Percentiles rank a stretch among this genome's conserved stretches.
Conservation (phyloP, 2,888 invertebrate species). For the Philereme transversata region DNA sequence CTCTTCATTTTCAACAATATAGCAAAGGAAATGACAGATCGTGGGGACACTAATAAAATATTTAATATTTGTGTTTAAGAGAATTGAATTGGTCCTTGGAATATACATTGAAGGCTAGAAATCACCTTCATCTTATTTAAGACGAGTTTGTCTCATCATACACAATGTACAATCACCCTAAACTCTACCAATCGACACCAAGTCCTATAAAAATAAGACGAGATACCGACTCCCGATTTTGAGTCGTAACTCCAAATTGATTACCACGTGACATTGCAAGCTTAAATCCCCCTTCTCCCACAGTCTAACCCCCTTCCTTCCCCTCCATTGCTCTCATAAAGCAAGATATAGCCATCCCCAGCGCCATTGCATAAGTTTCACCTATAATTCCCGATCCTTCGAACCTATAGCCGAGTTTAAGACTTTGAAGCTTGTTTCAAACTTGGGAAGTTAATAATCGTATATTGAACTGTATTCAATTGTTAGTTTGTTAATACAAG, state of each 20-base stretch:
- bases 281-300: constrained; percentile 37
- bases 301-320: constrained; percentile 11
- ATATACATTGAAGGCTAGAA: too few relatives aligned
- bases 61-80: too few relatives aligned
- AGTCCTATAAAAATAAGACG: constrained; percentile 40
- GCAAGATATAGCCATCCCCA: constrained; percentile 49
- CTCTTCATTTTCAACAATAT: too few relatives aligned
- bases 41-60: too few relatives aligned
- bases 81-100: too few relatives aligned
- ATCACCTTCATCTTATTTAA: too few relatives aligned
- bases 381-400: constrained; percentile 59
- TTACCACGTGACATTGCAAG: constrained; percentile 56
- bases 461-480: constrained; percentile 36
- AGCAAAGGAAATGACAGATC: too few relatives aligned
- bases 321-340: constrained; percentile 42
- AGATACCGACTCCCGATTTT: constrained; percentile 45
- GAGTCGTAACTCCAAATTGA: constrained; percentile 63
- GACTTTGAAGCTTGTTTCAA: constrained; percentile 32
- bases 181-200: constrained; percentile 14
- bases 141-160: background rate
- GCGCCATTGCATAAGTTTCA: constrained; percentile 59
- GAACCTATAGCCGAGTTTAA: constrained; percentile 41
- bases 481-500: constrained; percentile 25
- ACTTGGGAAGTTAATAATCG: constrained; percentile 34
- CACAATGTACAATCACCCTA: background rate